Conservation (phyloP, 2,888 invertebrate species). For the Brachylomia viminalis region DNA sequence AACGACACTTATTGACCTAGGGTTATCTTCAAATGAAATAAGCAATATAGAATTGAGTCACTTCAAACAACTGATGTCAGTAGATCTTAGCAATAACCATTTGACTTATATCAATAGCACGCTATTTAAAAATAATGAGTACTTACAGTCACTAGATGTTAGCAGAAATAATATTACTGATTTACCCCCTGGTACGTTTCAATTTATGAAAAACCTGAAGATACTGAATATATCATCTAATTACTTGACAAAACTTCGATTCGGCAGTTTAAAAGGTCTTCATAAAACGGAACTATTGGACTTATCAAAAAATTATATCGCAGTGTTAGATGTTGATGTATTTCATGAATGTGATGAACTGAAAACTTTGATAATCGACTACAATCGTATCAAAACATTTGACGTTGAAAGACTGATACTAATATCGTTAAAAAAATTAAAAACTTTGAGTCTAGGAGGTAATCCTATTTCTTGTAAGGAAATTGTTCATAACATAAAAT, state of each 20-base stretch:
- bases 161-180: conserved; percentile 78
- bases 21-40: conserved; percentile 78
- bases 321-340: conserved; percentile 78
- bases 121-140: conserved; percentile 75
- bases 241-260: conserved; percentile 76
- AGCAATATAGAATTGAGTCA: conserved; percentile 75
- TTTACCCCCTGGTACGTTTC: conserved; percentile 82
- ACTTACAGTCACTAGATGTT: conserved; percentile 79
- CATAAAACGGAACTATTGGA: conserved; percentile 81
- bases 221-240: conserved; percentile 83
- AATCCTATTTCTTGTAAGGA: conserved; percentile 84
- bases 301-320: conserved; percentile 81
- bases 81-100: conserved; percentile 80
- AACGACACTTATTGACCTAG: conserved; percentile 74
- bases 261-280: conserved; percentile 83
- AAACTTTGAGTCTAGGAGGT: conserved; percentile 82
- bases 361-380: conserved; percentile 81
- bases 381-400: conserved; percentile 80
- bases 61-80: conserved; percentile 76
- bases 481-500: conserved; percentile 77
- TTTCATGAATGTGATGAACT: conserved; percentile 84
- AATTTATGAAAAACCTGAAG: conserved; percentile 78
- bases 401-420: conserved; percentile 79
- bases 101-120: conserved; percentile 73
- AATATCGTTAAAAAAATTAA: conserved; percentile 75